Conservation (phyloP, 2,113 vertebrate species). For the Lichenostomus cassidix region DNA sequence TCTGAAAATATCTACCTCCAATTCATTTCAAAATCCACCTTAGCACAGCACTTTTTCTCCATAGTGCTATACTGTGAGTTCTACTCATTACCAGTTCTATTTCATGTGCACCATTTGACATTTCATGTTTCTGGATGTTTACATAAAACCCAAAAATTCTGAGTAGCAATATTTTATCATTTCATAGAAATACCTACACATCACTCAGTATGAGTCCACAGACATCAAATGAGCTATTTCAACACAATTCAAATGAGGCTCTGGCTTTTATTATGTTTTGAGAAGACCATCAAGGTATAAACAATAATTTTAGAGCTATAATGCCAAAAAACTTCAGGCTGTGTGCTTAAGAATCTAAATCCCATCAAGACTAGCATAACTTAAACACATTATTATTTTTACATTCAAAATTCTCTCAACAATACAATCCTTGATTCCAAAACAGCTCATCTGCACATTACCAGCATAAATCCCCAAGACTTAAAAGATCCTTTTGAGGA, state of each 20-base stretch:
- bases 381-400: neutral
- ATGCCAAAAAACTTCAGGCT: neutral
- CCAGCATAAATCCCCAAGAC: neutral
- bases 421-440: neutral
- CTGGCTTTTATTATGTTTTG: neutral
- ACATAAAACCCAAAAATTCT: neutral
- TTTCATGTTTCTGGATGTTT: neutral
- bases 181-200: neutral
- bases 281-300: neutral
- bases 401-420: neutral
- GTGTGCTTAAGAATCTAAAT: neutral
- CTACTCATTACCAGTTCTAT: neutral
- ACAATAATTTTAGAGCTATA: neutral
- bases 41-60: neutral
- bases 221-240: neutral
- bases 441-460: neutral
- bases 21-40: neutral
- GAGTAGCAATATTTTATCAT: neutral
- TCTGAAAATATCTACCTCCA: neutral
- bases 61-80: neutral
- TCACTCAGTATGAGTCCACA: fast-evolving
- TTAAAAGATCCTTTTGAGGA: neutral
- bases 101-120: neutral
- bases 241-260: neutral
- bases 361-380: neutral